Conservation (phyloP, 2,888 invertebrate genomes). For the Orgyia antiqua region DNA sequence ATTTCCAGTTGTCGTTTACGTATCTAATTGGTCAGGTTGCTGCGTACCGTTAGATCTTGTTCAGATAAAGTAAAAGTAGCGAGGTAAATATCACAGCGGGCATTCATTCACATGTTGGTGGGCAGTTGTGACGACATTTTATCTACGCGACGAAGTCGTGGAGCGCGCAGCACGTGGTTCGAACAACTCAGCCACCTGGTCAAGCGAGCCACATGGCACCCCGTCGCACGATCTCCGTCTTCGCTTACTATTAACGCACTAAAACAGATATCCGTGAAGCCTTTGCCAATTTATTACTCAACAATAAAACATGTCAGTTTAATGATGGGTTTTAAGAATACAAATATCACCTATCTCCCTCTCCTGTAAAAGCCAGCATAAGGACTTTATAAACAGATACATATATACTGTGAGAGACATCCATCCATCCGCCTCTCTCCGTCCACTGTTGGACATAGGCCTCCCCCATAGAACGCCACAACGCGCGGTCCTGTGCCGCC, state of each 20-base stretch:
- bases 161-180: constrained; percentile 48
- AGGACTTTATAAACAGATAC: too few relatives aligned
- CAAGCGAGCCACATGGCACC: constrained; percentile 31
- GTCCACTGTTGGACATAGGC: too few relatives aligned
- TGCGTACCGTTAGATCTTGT: constrained; percentile 43
- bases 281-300: constrained; percentile 27
- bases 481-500: too few relatives aligned
- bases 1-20: constrained; percentile 46
- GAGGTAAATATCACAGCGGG: constrained; percentile 58
- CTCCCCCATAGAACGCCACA: too few relatives aligned
- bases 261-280: constrained; percentile 35
- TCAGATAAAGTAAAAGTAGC: constrained; percentile 45
- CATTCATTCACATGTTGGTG: constrained; percentile 40
- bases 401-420: too few relatives aligned
- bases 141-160: constrained; percentile 40
- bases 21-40: constrained; percentile 44
- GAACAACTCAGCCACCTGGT: constrained; percentile 41
- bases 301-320: constrained; percentile 20
- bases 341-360: too few relatives aligned
- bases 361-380: too few relatives aligned
- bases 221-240: constrained; percentile 40
- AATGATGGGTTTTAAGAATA: too few relatives aligned
- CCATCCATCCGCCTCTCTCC: too few relatives aligned
- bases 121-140: constrained; percentile 45
- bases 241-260: constrained; percentile 27